A percentile compares a stretch with the other conserved stretches of the same genome.
Evolutionary conservation across 2,888 invertebrate genomes (phyloP).

Genomic region (Ellobium chinense): DNA sequence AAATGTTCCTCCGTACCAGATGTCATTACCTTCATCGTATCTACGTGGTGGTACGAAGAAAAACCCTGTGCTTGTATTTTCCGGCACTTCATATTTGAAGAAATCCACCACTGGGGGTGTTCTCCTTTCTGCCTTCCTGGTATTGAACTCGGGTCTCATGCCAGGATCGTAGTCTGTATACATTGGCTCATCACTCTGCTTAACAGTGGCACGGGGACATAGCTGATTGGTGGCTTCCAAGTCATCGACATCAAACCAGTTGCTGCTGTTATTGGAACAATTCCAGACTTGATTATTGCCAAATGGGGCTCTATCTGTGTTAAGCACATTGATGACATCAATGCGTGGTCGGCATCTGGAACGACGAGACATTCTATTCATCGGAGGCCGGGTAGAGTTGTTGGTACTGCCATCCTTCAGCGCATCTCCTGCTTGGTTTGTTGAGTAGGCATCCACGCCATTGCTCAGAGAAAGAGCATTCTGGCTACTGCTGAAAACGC

Average conservation of each 20-base stretch:
- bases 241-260: neutral
- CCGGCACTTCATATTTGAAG: conserved; percentile 8
- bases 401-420: conserved; percentile 2
- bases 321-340: neutral
- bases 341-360: conserved; percentile 6
- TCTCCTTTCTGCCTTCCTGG: neutral
- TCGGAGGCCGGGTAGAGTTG: neutral
- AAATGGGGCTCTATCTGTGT: neutral
- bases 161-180: conserved; percentile 29
- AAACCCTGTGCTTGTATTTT: neutral
- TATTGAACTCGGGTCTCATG: conserved; percentile 9
- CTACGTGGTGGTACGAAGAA: neutral
- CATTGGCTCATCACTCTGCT: conserved; percentile 14
- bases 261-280: conserved; percentile 34
- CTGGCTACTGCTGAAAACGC: conserved; percentile 17
- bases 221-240: neutral
- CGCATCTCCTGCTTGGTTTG: neutral
- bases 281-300: neutral
- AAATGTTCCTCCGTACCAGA: conserved; percentile 20
- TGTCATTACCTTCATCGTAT: neutral
- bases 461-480: neutral
- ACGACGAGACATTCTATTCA: conserved; percentile 4
- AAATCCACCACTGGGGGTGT: conserved; percentile 3
- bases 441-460: too few species aligned
- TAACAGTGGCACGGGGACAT: neutral